These are phyloP conservation scores for Metopia argyrocephala DNA, from an alignment of 2,888 invertebrate genomes.

Conservation along the genomic window DNA sequence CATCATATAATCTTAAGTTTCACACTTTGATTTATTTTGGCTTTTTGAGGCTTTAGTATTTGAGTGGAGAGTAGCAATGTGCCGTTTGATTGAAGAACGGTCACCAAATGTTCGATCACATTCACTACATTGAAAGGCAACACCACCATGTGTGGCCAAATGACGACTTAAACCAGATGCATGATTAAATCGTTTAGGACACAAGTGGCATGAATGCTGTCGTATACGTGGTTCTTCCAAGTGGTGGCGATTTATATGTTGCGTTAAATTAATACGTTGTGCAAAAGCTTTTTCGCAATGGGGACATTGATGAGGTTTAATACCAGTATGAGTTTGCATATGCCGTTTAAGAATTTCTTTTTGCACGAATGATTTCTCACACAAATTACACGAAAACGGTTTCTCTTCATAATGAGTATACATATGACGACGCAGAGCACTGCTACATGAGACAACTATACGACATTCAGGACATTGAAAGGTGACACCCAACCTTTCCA, in stretches of 20 bases:
- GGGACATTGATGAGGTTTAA: conserved; percentile 84
- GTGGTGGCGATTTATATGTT: conserved; percentile 82
- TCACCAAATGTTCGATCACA: conserved; percentile 86
- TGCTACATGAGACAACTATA: conserved; percentile 83
- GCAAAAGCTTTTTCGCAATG: conserved; percentile 85
- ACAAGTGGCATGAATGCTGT: conserved; percentile 84
- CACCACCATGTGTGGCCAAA: conserved; percentile 83
- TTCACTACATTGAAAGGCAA: conserved; percentile 82
- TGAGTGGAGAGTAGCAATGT: conserved; percentile 78
- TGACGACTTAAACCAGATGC: conserved; percentile 85
- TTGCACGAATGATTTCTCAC: conserved; percentile 84
- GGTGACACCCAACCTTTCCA: conserved; percentile 80
- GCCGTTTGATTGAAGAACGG: conserved; percentile 85
- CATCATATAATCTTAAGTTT: neutral
- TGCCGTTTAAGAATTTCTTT: conserved; percentile 84
- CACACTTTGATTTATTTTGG: conserved; percentile 2
- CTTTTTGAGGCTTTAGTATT: conserved; percentile 29
- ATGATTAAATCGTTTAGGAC: conserved; percentile 80
- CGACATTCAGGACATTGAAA: conserved; percentile 81
- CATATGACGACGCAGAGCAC: conserved; percentile 84
- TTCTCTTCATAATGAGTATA: conserved; percentile 82
- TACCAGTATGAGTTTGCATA: conserved; percentile 81
- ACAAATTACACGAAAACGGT: conserved; percentile 80
- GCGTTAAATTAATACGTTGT: conserved; percentile 84
- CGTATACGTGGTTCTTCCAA: conserved; percentile 81